A percentile compares a stretch with the other conserved stretches of the same genome.
Evolutionary conservation across 1,140 invertebrate species (phyloP).

Genomic region (Zophobas atratus): DNA sequence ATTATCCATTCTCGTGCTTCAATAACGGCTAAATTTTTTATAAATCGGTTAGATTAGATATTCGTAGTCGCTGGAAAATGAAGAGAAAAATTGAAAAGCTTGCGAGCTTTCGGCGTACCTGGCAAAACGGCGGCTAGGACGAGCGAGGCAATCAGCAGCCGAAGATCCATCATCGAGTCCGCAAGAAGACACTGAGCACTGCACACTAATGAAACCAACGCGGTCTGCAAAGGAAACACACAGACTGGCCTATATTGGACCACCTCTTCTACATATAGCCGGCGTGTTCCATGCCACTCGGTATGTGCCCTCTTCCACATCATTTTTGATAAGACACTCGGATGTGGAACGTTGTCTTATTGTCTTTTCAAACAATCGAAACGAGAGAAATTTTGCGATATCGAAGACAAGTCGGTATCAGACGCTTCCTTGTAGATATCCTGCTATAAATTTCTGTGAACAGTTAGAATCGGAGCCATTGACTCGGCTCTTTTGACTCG

Average conservation of each 20-base stretch:
- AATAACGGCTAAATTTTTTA: constrained; percentile 8
- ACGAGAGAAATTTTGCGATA: constrained; percentile 32
- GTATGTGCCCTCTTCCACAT: constrained; percentile 33
- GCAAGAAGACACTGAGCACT: constrained; percentile 40
- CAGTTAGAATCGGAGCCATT: constrained; percentile 29
- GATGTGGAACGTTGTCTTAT: constrained; percentile 29
- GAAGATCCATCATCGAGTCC: constrained; percentile 45
- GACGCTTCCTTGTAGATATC: constrained; percentile 8
- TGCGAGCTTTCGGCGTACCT: constrained; percentile 46
- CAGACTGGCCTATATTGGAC: constrained; percentile 56
- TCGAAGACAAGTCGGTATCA: constrained; percentile 1
- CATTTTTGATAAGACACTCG: constrained; percentile 39
- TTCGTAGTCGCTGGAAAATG: background rate
- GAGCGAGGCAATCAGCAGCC: constrained; percentile 45
- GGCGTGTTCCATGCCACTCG: constrained; percentile 48
- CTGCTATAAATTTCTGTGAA: constrained; percentile 18
- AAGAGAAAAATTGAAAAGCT: constrained; percentile 14
- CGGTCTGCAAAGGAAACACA: constrained; percentile 50
- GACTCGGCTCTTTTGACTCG: constrained; percentile 3
- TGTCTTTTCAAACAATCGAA: constrained; percentile 23
- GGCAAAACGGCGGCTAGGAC: constrained; percentile 43
- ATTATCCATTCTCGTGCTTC: background rate
- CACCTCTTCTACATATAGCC: constrained; percentile 54
- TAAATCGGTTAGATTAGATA: background rate
- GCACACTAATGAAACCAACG: constrained; percentile 45